Percentiles rank a stretch among this genome's conserved stretches.
phyloP scores from a whole-genome alignment of 2,888 invertebrate species.

The Dryocosmus kuriphilus region DNA sequence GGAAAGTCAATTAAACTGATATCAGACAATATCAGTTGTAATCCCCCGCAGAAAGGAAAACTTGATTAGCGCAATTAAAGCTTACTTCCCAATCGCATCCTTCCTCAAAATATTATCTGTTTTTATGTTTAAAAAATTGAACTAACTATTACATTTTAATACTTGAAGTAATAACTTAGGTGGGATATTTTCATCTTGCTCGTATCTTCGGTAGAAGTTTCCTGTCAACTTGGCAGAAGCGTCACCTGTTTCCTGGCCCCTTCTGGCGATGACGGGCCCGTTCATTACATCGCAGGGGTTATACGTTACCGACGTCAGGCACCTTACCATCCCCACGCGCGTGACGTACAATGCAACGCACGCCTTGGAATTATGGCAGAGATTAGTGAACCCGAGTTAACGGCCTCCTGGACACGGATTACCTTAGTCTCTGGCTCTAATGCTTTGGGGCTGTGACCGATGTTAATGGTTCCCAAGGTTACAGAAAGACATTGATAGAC shows the following conservation, averaged over 20 bases:
- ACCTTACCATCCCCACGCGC: conserved; percentile 43
- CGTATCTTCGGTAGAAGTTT: conserved; percentile 19
- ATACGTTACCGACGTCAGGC: conserved; percentile 48
- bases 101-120: not conserved
- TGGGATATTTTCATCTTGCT: not conserved
- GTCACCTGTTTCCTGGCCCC: conserved; percentile 52
- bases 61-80: conserved; percentile 21
- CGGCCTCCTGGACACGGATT: conserved; percentile 49
- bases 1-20: conserved; percentile 10
- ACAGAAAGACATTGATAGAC: conserved; percentile 10
- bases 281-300: conserved; percentile 54
- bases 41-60: not conserved
- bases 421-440: conserved; percentile 43
- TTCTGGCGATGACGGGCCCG: conserved; percentile 48
- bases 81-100: not conserved
- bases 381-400: conserved; percentile 51
- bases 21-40: conserved; percentile 5
- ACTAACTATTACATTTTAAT: not conserved
- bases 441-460: conserved; percentile 22
- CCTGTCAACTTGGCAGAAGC: conserved; percentile 46
- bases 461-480: conserved; percentile 9
- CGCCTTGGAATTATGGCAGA: conserved; percentile 54
- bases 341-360: conserved; percentile 45
- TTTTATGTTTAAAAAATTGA: not conserved
- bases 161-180: not conserved